Evolutionary conservation across 2,113 vertebrate genomes (phyloP).

Genomic region (Macheiramphus alcinus): DNA sequence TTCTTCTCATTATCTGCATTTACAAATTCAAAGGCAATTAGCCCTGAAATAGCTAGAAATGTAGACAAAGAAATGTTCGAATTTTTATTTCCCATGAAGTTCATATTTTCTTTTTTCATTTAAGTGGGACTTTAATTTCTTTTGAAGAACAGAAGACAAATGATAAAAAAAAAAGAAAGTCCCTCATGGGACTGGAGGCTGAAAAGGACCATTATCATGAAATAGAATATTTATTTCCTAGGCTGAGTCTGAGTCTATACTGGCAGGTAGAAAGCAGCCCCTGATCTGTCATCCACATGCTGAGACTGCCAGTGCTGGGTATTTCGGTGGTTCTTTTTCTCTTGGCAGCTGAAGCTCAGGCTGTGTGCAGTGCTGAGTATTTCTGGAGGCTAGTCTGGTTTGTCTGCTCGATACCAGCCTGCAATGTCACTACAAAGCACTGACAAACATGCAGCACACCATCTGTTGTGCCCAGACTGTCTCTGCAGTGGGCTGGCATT

Average conservation of each 20-base stretch:
- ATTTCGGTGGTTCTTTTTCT: neutral
- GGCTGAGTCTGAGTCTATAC: neutral
- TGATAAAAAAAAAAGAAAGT: neutral
- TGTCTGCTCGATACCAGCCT: neutral
- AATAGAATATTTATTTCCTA: neutral
- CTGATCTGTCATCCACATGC: neutral
- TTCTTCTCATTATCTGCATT: slow-evolving; percentile 66
- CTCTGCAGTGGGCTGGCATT: neutral
- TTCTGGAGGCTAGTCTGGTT: neutral
- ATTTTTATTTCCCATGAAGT: slow-evolving; percentile 23
- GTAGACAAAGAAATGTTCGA: slow-evolving; percentile 52
- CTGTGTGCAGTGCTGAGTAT: neutral
- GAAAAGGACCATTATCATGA: neutral
- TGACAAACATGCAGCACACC: neutral
- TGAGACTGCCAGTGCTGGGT: neutral
- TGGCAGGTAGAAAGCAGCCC: neutral
- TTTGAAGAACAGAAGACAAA: slow-evolving; percentile 19
- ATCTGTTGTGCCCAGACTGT: neutral
- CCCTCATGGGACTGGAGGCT: neutral
- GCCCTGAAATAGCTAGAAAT: slow-evolving; percentile 53
- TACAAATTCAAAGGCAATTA: slow-evolving; percentile 68
- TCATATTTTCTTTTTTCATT: slow-evolving; percentile 31
- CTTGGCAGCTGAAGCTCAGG: neutral
- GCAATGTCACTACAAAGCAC: neutral
- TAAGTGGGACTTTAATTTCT: slow-evolving; percentile 46